Evolutionary conservation across 2,797 vertebrate genomes (phyloP), one percentile per base, ranked within the genome.

Genomic region (Oryzias sinensis): DNA sequence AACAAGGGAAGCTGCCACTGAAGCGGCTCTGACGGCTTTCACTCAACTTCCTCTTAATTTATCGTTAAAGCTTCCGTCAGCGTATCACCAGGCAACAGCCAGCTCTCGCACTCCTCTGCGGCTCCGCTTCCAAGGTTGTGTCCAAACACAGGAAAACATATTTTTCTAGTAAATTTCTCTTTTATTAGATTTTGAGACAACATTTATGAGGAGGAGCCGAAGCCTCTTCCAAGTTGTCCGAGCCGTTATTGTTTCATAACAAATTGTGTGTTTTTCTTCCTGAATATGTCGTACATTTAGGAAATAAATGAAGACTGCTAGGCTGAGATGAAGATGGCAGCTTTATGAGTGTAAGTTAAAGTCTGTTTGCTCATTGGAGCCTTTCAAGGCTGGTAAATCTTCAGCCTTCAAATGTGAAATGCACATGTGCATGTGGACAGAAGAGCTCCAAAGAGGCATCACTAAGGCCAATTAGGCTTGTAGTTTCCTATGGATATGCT

Each of bases 1-100:
- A 49, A 60, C 18, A 41, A 70, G 64, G 8, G 0, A 66, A 57
- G 72, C 70, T 74, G 72, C 80, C 72, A 77, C 75, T 70, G 84
- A 88, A 86, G 86, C 83, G 84, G 84, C 84, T 85, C 68, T 70
- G 53, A 52, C 75, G 80, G 80, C 84, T 74, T 71, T 68, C 56
- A 1, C 70, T 70, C 72, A 81, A 72, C 65, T 72, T 56, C 43
- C 33, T 37, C 33, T 37, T 37, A 37, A 37, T 49, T 66, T 65
- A 62, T 82, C 74, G 70, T 20, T 33, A 58, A 42, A 76, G 77
- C 71, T 70, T 48, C 37, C 52, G 14, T 29, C 60, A 69, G 65
- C 68, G 43, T 72, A 79, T 81, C 76, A 37, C 72, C 70, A 69
- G 71, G 80, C 79, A 77, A 81, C 79, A 17, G 50, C 22, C 1